Evolutionary conservation across 2,888 invertebrate genomes (phyloP).

Genomic region (Caradrina clavipalpis): DNA sequence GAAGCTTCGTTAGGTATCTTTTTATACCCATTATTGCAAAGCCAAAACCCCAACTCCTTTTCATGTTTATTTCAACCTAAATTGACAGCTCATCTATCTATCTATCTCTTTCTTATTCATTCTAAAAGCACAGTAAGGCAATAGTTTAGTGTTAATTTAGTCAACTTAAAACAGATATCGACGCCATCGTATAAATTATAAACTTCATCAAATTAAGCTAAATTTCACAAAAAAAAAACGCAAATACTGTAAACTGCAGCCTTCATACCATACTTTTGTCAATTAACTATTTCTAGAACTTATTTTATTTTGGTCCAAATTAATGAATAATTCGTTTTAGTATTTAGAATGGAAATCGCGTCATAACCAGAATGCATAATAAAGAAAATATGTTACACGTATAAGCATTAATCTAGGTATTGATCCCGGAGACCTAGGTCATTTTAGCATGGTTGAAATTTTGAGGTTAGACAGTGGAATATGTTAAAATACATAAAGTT

Average conservation of each 20-base stretch:
- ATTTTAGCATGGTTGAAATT: background rate
- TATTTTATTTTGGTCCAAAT: conserved; percentile 39
- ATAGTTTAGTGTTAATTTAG: background rate
- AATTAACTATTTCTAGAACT: conserved; percentile 40
- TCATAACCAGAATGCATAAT: conserved; percentile 28
- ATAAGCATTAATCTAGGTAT: conserved; percentile 1
- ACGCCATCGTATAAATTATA: conserved; percentile 12
- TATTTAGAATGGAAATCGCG: conserved; percentile 9
- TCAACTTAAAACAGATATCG: conserved; percentile 7
- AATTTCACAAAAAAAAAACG: background rate
- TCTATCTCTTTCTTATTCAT: background rate
- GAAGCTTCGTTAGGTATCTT: no score
- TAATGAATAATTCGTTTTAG: conserved; percentile 10
- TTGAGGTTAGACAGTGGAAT: no score
- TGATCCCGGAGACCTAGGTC: no score
- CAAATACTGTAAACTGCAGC: conserved; percentile 4
- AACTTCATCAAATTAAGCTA: background rate
- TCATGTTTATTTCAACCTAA: background rate
- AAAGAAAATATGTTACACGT: conserved; percentile 3
- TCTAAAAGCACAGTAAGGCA: background rate
- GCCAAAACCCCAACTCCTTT: rapidly evolving
- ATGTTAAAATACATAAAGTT: no score
- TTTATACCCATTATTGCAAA: no score
- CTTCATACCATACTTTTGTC: conserved; percentile 40
- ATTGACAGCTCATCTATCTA: background rate